Conservation (phyloP, 2,113 vertebrate species). For the Copsychus sechellarum region DNA sequence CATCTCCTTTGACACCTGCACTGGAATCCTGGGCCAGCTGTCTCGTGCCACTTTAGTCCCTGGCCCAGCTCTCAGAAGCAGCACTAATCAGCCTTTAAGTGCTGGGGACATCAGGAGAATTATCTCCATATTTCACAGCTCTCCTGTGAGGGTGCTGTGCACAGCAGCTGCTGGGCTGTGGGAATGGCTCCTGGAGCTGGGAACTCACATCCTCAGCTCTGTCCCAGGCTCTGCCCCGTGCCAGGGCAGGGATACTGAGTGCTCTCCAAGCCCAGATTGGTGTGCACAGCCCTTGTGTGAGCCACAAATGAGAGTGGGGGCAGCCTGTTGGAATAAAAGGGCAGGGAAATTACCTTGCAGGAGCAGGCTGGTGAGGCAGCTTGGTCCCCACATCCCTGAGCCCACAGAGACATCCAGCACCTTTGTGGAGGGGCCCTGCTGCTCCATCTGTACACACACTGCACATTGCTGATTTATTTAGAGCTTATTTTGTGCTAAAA, state of each 20-base stretch:
- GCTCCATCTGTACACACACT: neutral
- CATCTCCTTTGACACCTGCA: neutral
- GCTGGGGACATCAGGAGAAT: neutral
- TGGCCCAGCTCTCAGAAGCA: neutral
- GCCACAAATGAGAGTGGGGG: rapidly evolving
- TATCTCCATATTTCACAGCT: neutral
- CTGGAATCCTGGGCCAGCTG: neutral
- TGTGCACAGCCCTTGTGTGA: neutral
- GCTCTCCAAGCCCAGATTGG: neutral
- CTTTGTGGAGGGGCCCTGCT: neutral
- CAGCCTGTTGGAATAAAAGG: neutral
- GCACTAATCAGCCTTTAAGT: slow-evolving; percentile 17
- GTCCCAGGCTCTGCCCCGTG: neutral
- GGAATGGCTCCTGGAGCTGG: neutral
- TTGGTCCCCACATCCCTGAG: neutral
- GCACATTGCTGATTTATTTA: neutral
- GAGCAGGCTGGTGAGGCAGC: neutral
- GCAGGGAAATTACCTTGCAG: neutral
- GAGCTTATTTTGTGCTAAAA: neutral
- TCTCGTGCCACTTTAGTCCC: neutral
- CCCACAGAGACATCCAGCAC: rapidly evolving
- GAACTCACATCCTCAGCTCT: neutral
- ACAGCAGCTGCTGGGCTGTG: neutral
- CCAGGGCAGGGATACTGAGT: neutral
- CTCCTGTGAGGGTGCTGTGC: neutral